Conservation (phyloP, 2,797 vertebrate genomes). For the Sylvilagus floridanus region DNA sequence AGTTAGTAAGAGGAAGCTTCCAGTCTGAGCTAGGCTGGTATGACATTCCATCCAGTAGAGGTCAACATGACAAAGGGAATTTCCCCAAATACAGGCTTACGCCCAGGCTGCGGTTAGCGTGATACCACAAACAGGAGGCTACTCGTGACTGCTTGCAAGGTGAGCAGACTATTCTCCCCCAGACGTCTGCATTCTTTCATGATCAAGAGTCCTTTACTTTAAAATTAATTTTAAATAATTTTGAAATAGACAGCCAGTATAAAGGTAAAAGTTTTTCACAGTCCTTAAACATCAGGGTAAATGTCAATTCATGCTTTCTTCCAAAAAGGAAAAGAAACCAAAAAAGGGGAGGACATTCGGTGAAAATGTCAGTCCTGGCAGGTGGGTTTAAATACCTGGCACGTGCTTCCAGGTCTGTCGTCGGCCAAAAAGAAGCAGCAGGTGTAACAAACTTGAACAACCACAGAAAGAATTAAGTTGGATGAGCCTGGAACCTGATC, state of each 20-base stretch:
- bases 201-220: not conserved
- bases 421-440: not conserved
- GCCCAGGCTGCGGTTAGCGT: not conserved
- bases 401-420: not conserved
- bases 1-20: not conserved
- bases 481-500: not conserved
- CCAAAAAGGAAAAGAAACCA: conserved; percentile 54
- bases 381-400: conserved; percentile 23
- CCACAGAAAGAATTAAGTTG: not conserved
- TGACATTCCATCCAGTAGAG: conserved; percentile 58
- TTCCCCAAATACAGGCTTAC: rapidly evolving
- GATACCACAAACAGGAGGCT: too few relatives aligned
- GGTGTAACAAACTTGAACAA: not conserved
- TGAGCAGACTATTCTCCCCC: not conserved
- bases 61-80: conserved; percentile 57
- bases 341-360: not conserved
- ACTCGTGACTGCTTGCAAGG: rapidly evolving
- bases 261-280: conserved; percentile 35
- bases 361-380: conserved; percentile 49
- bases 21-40: not conserved
- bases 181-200: not conserved
- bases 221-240: not conserved
- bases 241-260: conserved; percentile 12
- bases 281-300: conserved; percentile 44
- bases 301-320: conserved; percentile 56